Evolutionary conservation across 2,797 vertebrate genomes (phyloP).

Genomic region (Mastacembelus armatus): DNA sequence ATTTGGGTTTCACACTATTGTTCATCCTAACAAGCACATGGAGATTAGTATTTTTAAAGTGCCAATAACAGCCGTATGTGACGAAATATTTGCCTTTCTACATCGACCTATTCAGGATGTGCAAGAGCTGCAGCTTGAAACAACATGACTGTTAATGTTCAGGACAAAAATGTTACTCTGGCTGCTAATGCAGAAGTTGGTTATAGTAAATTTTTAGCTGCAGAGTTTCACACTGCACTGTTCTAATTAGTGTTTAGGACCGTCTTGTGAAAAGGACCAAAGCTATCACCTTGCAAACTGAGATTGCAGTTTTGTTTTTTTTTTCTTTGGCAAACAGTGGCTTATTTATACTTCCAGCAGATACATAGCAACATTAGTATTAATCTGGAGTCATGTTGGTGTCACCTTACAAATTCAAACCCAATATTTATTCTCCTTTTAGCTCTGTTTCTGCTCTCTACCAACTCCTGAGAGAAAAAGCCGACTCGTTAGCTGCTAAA

Average conservation of each 20-base stretch:
- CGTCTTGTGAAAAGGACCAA: neutral
- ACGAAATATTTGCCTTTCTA: neutral
- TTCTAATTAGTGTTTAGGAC: no score
- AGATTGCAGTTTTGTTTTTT: no score
- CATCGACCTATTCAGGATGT: no score
- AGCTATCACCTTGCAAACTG: neutral
- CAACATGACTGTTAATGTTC: neutral
- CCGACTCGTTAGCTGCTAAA: neutral
- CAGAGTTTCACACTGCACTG: neutral
- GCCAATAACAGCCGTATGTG: neutral
- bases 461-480: neutral
- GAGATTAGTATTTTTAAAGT: slow-evolving; percentile 11
- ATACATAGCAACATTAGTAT: neutral
- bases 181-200: neutral
- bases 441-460: no score
- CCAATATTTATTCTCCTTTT: neutral
- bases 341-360: neutral
- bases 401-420: neutral
- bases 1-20: slow-evolving; percentile 35
- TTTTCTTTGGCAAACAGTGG: neutral
- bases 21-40: slow-evolving; percentile 4
- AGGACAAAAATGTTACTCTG: neutral
- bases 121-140: no score
- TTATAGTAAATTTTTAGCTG: neutral
- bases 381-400: neutral